A percentile compares a stretch with the other conserved stretches of the same genome.
phyloP scores from a whole-genome alignment of 2,888 invertebrate genomes.

The Lampropteryx suffumata region DNA sequence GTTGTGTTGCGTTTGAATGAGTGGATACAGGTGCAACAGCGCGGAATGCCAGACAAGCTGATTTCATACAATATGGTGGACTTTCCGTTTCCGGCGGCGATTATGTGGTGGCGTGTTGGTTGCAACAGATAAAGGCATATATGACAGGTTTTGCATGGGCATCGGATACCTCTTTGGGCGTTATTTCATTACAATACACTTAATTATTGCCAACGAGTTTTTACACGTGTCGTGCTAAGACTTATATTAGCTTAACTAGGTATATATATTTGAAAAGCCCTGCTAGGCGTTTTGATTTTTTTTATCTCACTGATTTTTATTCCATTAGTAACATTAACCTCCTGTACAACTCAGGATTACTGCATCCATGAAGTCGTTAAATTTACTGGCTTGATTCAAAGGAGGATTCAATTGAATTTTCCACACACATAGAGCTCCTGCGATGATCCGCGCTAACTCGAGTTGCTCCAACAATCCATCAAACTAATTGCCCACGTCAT shows the following conservation, averaged over 20 bases:
- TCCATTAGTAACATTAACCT: too few species aligned
- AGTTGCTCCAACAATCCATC: constrained; percentile 33
- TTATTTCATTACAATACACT: constrained; percentile 2
- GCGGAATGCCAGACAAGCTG: constrained; percentile 77
- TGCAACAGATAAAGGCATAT: constrained; percentile 38
- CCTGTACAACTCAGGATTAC: too few species aligned
- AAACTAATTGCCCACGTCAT: constrained; percentile 40
- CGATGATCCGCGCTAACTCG: constrained; percentile 20
- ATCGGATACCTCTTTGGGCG: constrained; percentile 3
- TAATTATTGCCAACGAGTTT: background rate
- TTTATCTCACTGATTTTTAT: too few species aligned
- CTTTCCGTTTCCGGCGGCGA: constrained; percentile 76
- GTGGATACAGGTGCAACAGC: constrained; percentile 64
- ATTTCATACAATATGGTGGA: constrained; percentile 77
- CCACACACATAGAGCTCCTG: too few species aligned
- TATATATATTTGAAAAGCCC: too few species aligned
- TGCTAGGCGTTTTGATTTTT: too few species aligned
- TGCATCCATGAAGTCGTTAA: too few species aligned
- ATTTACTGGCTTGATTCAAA: too few species aligned
- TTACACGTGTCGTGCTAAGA: too few species aligned
- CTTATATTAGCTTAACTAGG: too few species aligned
- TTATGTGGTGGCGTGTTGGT: constrained; percentile 60
- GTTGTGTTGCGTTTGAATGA: constrained; percentile 21
- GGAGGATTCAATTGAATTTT: too few species aligned
- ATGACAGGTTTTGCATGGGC: constrained; percentile 31